Evolutionary conservation across 2,888 invertebrate species (phyloP), one percentile per base, ranked within the genome.

Genomic region (Hyposoter didymator): DNA sequence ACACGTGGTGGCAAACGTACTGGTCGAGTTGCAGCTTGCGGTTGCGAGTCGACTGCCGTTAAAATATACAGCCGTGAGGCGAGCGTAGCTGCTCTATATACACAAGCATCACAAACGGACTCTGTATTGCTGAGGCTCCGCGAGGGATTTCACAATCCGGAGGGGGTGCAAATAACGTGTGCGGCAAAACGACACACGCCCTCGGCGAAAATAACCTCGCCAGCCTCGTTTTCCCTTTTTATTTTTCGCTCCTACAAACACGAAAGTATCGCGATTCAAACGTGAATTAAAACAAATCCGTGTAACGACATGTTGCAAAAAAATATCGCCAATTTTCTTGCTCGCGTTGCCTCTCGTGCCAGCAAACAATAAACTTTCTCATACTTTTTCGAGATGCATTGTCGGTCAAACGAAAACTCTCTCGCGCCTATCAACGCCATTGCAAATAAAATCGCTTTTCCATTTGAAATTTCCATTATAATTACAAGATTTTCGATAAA

Each of bases 271-370:
- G 22, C 55, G 39, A 55, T 52, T 55, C 6, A 28, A 74, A 43
- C 55, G 62, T 19, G 43, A 79, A 84, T 69, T 69, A 75, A 84
- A 84, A 84, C 78, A 74, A 84, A 79, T 79, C 52, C 43, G 83
- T 49, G 79, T 74, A 62, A 70, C 67, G 59, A 52, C 72, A 49
- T 43, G 78, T 75, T 39, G 72, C 76, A 67, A 72, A 72, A 72
- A 76, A 76, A 72, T 43, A 39, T 78, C 43, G 62, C 62, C 47
- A 78, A 55, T 55, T 45, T 64, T 45, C 19, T 28, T 45, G 43
- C 22, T 45, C 17, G 70, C 59, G 59, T 73, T 70, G 35, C 43
- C 14, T 28, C 59, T 59, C 76, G 73, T 69, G 45, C 28, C 69
- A 47, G 35, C 39, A 47, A 52, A 73, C 73, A 59, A 78, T 78